Evolutionary conservation across 2,113 vertebrate genomes (phyloP).

Genomic region (Paratilapia polleni): DNA sequence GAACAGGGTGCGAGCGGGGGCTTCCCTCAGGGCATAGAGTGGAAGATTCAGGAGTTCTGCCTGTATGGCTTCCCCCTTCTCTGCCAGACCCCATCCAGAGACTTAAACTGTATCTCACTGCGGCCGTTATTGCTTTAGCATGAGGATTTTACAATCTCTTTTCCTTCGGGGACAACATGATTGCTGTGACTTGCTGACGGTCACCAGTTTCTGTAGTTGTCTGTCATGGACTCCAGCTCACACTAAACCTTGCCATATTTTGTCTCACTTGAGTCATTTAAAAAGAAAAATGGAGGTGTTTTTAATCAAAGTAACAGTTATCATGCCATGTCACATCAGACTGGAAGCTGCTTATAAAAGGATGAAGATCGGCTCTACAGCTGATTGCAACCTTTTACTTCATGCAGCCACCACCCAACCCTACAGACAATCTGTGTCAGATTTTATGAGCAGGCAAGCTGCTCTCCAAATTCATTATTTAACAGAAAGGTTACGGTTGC

Average conservation of each 20-base stretch:
- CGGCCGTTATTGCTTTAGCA: slow-evolving; percentile 7
- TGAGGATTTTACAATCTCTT: slow-evolving; percentile 8
- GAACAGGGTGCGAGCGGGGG: background rate
- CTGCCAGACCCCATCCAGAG: background rate
- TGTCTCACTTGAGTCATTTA: background rate
- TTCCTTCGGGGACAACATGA: background rate
- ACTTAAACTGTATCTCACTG: slow-evolving; percentile 28
- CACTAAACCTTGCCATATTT: background rate
- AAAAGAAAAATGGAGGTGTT: background rate
- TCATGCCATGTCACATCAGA: background rate
- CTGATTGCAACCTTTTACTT: slow-evolving; percentile 43
- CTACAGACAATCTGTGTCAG: slow-evolving; percentile 5
- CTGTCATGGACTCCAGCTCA: background rate
- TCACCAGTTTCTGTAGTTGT: background rate
- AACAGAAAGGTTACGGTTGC: slow-evolving; percentile 28
- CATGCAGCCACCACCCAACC: slow-evolving; percentile 4
- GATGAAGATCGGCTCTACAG: background rate
- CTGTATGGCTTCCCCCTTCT: background rate
- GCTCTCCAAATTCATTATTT: slow-evolving; percentile 56
- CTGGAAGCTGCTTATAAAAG: background rate
- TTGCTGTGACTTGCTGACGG: slow-evolving; percentile 31
- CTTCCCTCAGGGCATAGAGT: slow-evolving; percentile 37
- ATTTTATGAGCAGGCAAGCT: slow-evolving; percentile 19
- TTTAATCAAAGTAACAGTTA: background rate
- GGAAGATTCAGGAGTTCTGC: slow-evolving; percentile 16